A percentile compares a stretch with the other conserved stretches of the same genome.
phyloP scores from a whole-genome alignment of 2,797 vertebrate species.

The Phataginus tricuspis region DNA sequence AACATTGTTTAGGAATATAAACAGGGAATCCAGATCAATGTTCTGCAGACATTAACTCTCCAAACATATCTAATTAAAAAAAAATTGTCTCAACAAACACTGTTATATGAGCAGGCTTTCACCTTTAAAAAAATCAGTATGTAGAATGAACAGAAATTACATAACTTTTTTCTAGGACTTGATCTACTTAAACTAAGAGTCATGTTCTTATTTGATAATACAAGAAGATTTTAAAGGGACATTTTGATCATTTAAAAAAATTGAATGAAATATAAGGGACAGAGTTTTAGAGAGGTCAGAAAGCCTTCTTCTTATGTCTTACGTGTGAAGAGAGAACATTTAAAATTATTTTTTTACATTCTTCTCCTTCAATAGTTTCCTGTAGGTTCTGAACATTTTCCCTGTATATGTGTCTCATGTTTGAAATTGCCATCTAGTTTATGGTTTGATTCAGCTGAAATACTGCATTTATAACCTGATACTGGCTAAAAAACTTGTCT shows the following conservation, averaged over 20 bases:
- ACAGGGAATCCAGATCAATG: not conserved
- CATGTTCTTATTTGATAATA: not conserved
- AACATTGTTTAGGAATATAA: not conserved
- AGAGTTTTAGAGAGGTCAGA: not conserved
- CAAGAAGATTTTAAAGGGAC: not conserved
- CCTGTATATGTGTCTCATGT: not conserved
- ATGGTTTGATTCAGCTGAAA: not conserved
- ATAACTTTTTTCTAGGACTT: not conserved
- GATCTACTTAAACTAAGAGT: not conserved
- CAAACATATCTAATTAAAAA: not conserved
- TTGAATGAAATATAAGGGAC: not conserved
- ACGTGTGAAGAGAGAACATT: not conserved
- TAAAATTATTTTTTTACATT: not conserved
- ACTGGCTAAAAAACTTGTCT: not conserved
- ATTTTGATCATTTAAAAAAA: not conserved
- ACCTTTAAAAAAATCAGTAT: not conserved
- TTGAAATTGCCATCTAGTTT: not conserved
- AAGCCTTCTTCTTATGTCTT: not conserved
- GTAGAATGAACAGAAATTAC: not conserved
- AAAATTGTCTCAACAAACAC: not conserved
- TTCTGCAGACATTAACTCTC: not conserved
- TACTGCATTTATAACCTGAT: not conserved
- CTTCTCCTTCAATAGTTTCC: not conserved
- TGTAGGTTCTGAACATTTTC: not conserved
- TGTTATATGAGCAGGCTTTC: not conserved